A percentile compares a stretch with the other conserved stretches of the same genome.
phyloP scores from a whole-genome alignment of 1,140 invertebrate genomes.

The Littorina saxatilis region DNA sequence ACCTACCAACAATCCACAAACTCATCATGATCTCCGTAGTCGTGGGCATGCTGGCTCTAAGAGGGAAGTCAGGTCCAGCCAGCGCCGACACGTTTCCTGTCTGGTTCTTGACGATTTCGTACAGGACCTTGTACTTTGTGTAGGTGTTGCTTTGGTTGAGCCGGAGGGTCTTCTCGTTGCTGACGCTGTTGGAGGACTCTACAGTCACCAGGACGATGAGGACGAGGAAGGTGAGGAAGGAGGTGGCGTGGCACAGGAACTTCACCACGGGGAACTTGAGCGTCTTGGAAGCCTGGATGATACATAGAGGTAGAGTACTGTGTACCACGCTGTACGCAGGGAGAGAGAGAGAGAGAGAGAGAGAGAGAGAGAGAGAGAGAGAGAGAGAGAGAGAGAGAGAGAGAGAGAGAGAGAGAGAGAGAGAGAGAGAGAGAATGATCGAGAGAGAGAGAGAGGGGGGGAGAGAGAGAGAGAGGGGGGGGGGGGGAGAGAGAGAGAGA shows the following conservation, averaged over 20 bases:
- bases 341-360: neutral
- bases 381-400: neutral
- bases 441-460: too few relatives aligned
- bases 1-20: conserved; percentile 68
- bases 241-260: conserved; percentile 76
- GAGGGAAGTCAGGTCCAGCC: conserved; percentile 59
- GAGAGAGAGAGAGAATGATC: too few relatives aligned
- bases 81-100: conserved; percentile 20
- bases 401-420: too few relatives aligned
- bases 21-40: conserved; percentile 62
- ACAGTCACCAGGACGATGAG: conserved; percentile 77
- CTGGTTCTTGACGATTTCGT: neutral
- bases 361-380: neutral
- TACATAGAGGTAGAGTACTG: neutral
- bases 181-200: conserved; percentile 57
- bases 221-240: conserved; percentile 81
- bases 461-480: too few relatives aligned
- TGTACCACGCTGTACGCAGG: neutral
- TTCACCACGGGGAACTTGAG: conserved; percentile 71
- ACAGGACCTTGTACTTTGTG: neutral
- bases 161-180: conserved; percentile 41
- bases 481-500: too few relatives aligned
- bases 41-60: conserved; percentile 55
- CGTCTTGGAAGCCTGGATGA: conserved; percentile 58
- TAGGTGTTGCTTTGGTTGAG: conserved; percentile 11